These are phyloP conservation scores for Hippopotamyrus pictus DNA, from an alignment of 2,797 vertebrate genomes.

Conservation along the genomic window DNA sequence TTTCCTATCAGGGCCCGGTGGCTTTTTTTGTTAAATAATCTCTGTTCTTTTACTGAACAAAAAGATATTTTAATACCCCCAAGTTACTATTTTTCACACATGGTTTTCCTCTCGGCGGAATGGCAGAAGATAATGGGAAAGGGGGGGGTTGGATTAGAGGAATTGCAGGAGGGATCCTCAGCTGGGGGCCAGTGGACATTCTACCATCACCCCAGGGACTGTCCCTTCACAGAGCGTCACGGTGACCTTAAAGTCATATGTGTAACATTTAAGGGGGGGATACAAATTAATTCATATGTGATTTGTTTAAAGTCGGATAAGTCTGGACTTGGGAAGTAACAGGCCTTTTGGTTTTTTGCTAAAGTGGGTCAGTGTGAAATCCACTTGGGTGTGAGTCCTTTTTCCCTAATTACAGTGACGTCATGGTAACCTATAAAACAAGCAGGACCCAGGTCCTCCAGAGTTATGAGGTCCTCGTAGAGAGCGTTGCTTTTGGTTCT, in stretches of 20 bases:
- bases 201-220: neutral
- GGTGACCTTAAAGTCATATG: neutral
- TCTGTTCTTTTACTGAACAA: slow-evolving; percentile 1
- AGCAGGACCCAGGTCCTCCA: neutral
- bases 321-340: neutral
- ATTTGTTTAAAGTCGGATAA: neutral
- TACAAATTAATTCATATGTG: neutral
- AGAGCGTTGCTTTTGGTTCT: neutral
- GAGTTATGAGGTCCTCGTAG: neutral
- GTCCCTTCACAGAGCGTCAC: neutral
- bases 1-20: neutral
- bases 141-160: neutral
- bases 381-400: neutral
- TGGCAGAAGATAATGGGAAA: neutral
- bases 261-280: neutral
- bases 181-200: neutral
- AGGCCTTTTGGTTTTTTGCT: neutral
- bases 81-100: neutral
- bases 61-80: neutral
- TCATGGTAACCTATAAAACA: slow-evolving; percentile 5
- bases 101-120: neutral
- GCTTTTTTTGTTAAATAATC: neutral
- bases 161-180: neutral
- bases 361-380: neutral
- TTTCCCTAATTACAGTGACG: neutral